Base-by-base conservation (phyloP, 2,113 vertebrate species). In the Fulmarus glacialis region DNA sequence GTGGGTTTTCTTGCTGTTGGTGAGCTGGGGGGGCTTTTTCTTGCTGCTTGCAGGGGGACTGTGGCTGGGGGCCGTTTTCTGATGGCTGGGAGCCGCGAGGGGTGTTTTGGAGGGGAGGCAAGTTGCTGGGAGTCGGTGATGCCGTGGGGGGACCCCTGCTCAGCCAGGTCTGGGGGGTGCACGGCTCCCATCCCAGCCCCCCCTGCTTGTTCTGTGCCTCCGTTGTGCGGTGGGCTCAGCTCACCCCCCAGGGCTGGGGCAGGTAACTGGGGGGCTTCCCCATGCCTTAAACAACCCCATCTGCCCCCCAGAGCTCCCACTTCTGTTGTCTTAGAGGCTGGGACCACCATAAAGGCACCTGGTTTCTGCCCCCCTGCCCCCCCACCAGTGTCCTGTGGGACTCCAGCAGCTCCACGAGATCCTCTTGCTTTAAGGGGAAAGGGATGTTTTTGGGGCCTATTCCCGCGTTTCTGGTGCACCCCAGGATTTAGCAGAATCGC, bases 91-190 rank as follows among this genome's bases (percentile, higher is more conserved):
- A 42, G 64, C 24, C 16, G 34, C 0, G 0, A 5, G 60, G 77
- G 48, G 38, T 17, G 58, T 3, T 63, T 21, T 1, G 18, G 22
- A 36, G 63, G 24, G 17, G 48, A 50, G 8, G 19, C 1, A 12
- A 47, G 18, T 58, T 2, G 0, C 6, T 1, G 9, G 12, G 26
- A 47, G 5, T 18, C 1, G 15, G 24, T 50, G 73, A 19, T 77
- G 73, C 11, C 5, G 0, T 12, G 47, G 59, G 63, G n/a, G 23
- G 2, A 4, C 21, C 29, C 29, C 22, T 38, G 45, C 56, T 84
- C 20, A 40, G 32, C 55, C 2, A 1, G 48, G 40, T 23, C 24
- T 1, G 1, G 43, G 43, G 79, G 30, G 6, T 8, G 12, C 1
- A 1, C 1, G 3, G 22, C 34, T 59, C 23, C 82, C 40, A 30